These are phyloP conservation scores for Hetaerina americana DNA, from an alignment of 1,140 invertebrate species.

Conservation along the genomic window DNA sequence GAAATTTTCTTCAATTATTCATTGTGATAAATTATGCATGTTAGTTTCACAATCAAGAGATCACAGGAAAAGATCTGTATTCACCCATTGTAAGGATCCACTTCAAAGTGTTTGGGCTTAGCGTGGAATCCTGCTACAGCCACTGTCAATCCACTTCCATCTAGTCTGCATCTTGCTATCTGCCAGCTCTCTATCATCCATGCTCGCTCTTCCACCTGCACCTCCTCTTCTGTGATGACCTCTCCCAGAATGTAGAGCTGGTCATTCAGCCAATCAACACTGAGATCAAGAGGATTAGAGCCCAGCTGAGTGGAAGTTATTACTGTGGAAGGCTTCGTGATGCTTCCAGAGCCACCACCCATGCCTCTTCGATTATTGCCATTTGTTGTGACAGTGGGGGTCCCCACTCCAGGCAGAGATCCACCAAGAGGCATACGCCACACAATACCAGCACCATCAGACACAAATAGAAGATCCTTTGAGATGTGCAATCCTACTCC, in stretches of 20 bases:
- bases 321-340: slow-evolving; percentile 15
- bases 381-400: neutral
- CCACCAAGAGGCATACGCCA: neutral
- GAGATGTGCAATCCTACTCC: slow-evolving; percentile 62
- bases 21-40: neutral
- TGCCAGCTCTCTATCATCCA: slow-evolving; percentile 39
- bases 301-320: slow-evolving; percentile 18
- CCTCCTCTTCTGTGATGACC: slow-evolving; percentile 28
- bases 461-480: slow-evolving; percentile 55
- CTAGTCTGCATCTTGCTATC: slow-evolving; percentile 57
- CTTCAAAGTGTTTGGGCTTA: slow-evolving; percentile 61
- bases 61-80: slow-evolving; percentile 16
- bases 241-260: slow-evolving; percentile 66
- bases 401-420: neutral
- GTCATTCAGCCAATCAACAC: slow-evolving; percentile 77
- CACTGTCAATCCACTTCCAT: slow-evolving; percentile 49
- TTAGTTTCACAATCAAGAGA: neutral
- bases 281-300: slow-evolving; percentile 48
- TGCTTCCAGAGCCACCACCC: slow-evolving; percentile 15
- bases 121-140: slow-evolving; percentile 49
- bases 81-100: slow-evolving; percentile 85
- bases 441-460: slow-evolving; percentile 39
- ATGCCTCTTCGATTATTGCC: neutral
- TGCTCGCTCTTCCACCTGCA: slow-evolving; percentile 25
- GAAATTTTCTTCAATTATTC: neutral